Conservation (phyloP, 1,140 invertebrate genomes). For the Micrasema minimum region DNA sequence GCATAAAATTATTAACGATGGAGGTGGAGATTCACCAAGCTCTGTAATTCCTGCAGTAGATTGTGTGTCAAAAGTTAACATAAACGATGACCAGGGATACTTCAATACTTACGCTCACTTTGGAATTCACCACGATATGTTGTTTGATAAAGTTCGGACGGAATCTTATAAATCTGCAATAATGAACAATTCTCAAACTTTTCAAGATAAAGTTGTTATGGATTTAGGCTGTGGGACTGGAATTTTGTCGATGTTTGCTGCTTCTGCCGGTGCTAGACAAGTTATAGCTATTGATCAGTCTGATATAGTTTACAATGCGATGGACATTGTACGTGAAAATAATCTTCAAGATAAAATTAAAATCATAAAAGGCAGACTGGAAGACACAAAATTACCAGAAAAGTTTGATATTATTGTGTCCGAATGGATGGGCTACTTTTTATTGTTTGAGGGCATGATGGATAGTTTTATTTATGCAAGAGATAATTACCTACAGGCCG, state of each 20-base stretch:
- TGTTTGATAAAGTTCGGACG: slow-evolving; percentile 91
- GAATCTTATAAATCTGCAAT: slow-evolving; percentile 95
- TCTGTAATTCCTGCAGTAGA: slow-evolving; percentile 55
- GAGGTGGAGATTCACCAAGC: slow-evolving; percentile 47
- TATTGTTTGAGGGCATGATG: slow-evolving; percentile 98
- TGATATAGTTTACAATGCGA: slow-evolving; percentile 82
- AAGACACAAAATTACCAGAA: slow-evolving; percentile 85
- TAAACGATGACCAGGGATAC: slow-evolving; percentile 79
- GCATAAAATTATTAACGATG: slow-evolving; percentile 68
- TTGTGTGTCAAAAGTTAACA: slow-evolving; percentile 65
- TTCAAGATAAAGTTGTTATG: slow-evolving; percentile 85
- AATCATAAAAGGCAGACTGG: slow-evolving; percentile 84
- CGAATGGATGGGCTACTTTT: slow-evolving; percentile 99
- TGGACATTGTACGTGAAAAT: slow-evolving; percentile 83
- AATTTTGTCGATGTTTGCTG: slow-evolving; percentile 96
- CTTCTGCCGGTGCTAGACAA: slow-evolving; percentile 88
- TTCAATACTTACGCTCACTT: slow-evolving; percentile 98
- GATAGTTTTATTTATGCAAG: slow-evolving; percentile 92
- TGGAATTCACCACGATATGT: slow-evolving; percentile 97
- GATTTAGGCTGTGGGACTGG: slow-evolving; percentile 95
- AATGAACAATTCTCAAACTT: slow-evolving; percentile 77
- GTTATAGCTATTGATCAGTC: slow-evolving; percentile 96
- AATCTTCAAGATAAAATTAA: slow-evolving; percentile 71
- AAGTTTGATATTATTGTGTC: slow-evolving; percentile 97
- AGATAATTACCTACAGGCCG: slow-evolving; percentile 85